Base-by-base conservation (phyloP, 2,888 invertebrate species). In the Alloscopus bannaensis region DNA sequence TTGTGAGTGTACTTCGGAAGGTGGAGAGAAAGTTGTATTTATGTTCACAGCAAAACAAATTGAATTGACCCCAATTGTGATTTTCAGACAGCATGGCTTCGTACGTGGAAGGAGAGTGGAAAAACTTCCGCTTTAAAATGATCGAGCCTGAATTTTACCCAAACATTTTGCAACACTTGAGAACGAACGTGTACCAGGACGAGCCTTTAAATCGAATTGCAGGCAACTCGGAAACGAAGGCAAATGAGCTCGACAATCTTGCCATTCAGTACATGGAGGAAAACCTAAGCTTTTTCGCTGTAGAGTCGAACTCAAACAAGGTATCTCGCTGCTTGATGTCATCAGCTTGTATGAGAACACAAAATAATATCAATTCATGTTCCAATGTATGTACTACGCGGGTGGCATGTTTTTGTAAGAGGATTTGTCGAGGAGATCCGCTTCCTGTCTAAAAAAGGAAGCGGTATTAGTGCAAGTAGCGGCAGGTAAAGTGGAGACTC, bases 41-140 rank as follows among this genome's bases (percentile, higher is more conserved):
- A 36, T 13, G 20, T 8, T 13, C 36, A 36, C 8, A 36, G 13
- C 36, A 13, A 13, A 18, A 22, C 18, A 55, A 57, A 57, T 57
- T 57, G 29, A 57, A 57, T 52, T 52, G 18, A 8, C 22, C 20
- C 24, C 36, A 22, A 60, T 40, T 60, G 20, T 60, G 40, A 6
- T 60, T n/a, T 60, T 20, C 40, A 60, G 60, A 60, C 18, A 57
- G 22, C 16, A 81, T 81, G 82, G 75, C 70, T 50, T 62, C 77
- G 2, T 62, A 76, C 40, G 81, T 82, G 28, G 84, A 79, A 73
- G 82, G 81, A 31, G 81, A 83, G 2, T 84, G 83, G 83, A 83
- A 82, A 55, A 76, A 71, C 45, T 84, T 83, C 31, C 55, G 70
- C 6, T 83, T 84, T 70, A 57, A 73, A 59, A 73, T 83, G 73